Base-by-base conservation (phyloP, 1,140 invertebrate genomes). In the Drosophila rufa region DNA sequence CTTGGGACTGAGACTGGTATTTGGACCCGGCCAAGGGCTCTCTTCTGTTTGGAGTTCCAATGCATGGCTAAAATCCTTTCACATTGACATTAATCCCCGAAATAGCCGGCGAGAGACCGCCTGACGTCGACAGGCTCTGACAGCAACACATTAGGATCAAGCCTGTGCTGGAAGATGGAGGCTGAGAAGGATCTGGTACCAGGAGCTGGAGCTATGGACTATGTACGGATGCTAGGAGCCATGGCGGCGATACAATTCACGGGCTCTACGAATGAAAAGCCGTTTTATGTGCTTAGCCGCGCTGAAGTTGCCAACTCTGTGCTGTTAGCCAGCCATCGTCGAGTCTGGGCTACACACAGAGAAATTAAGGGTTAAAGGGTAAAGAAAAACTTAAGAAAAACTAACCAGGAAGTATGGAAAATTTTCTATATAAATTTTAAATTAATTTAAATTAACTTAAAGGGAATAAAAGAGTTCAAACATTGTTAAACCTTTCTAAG, bases 81-180 rank as follows among this genome's bases (percentile, higher is more conserved):
- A 83, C 82, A 87, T 91, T 91, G 87, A 91, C 87, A 91, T 82
- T 91, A 91, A 91, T 91, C 82, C 87, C 70, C 70, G 75, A 91
- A 86, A 91, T 86, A 82, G 81, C 81, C 70, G 82, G 68, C 75
- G 50, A 78, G 75, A 74, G 65, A 60, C 69, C 66, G 55, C 33
- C 74, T 76, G 82, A 90, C 66, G 68, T 80, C 58, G 75, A 91
- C 86, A 91, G 76, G 62, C 77, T 57, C 82, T 91, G 86, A 91
- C 86, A 91, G 86, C 76, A 76, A 77, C 84, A 91, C 86, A 91
- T 91, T 91, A 91, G 86, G 80, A 77, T 82, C 79, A 78, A 80
- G 67, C 22, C 45, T 43, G 74, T 67, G 56, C 33, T 62, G 71
- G 69, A 83, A 83, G 22, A n/a, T 55, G 65, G 58, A 61, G 64